phyloP scores from a whole-genome alignment of 1,140 invertebrate genomes.

The Adelges cooleyi region DNA sequence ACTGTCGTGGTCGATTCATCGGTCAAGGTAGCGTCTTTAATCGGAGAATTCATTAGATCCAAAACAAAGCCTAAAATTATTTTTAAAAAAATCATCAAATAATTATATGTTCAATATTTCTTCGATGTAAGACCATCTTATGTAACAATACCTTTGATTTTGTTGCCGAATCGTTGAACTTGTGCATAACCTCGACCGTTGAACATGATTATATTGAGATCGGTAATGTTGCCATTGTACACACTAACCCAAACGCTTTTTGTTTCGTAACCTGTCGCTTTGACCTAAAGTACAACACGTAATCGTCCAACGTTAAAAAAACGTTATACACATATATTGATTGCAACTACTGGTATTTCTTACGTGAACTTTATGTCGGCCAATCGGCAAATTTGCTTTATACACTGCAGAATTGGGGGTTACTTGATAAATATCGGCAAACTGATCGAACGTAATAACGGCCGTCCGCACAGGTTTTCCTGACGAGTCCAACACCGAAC shows the following conservation, averaged over 20 bases:
- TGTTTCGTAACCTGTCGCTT: neutral
- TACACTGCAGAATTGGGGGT: conserved; percentile 55
- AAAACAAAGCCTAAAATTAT: conserved; percentile 46
- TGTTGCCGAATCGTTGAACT: neutral
- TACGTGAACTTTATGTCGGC: conserved; percentile 46
- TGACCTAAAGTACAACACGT: neutral
- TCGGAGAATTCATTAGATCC: conserved; percentile 45
- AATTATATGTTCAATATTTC: too few relatives aligned
- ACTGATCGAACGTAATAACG: conserved; percentile 49
- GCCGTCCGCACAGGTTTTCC: conserved; percentile 57
- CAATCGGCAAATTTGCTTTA: conserved; percentile 52
- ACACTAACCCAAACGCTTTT: neutral
- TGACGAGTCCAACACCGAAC: conserved; percentile 52
- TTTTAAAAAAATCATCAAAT: too few relatives aligned
- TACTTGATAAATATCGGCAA: conserved; percentile 47
- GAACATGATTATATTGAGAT: conserved; percentile 36
- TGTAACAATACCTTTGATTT: conserved; percentile 32
- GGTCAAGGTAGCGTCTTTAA: conserved; percentile 44
- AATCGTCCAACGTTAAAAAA: neutral
- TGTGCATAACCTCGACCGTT: conserved; percentile 9
- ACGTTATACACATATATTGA: neutral
- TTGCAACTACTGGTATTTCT: neutral
- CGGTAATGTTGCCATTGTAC: conserved; percentile 36
- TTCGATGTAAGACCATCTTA: too few relatives aligned
- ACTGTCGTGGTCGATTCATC: conserved; percentile 38